Percentiles rank a stretch among this genome's conserved stretches.
Evolutionary conservation across 2,888 invertebrate genomes (phyloP).

Genomic region (Embidobia sp.): DNA sequence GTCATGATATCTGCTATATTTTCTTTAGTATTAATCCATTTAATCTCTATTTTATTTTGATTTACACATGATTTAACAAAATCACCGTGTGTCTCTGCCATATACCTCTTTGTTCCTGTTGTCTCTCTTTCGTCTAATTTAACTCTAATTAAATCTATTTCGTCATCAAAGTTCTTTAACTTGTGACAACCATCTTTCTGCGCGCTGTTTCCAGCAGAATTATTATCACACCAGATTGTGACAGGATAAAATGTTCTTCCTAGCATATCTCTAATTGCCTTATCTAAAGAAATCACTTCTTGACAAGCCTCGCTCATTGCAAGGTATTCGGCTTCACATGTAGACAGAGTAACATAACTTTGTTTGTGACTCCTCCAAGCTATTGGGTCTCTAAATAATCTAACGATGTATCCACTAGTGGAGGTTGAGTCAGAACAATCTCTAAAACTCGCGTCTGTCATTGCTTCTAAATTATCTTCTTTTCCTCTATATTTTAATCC

Average conservation of each 20-base stretch:
- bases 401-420: slow-evolving; percentile 31
- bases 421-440: background rate
- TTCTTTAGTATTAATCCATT: slow-evolving; percentile 4
- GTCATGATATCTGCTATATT: slow-evolving; percentile 7
- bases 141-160: background rate
- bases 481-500: background rate
- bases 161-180: slow-evolving; percentile 7
- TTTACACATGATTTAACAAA: slow-evolving; percentile 7
- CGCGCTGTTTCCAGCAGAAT: background rate
- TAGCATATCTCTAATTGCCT: slow-evolving; percentile 12
- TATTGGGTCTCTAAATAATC: slow-evolving; percentile 54
- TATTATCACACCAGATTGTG: slow-evolving; percentile 11
- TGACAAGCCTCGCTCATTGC: slow-evolving; percentile 15
- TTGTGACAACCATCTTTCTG: slow-evolving; percentile 11
- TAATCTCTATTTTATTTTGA: background rate
- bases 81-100: slow-evolving; percentile 15
- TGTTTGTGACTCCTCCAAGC: slow-evolving; percentile 19
- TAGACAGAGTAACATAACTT: slow-evolving; percentile 1
- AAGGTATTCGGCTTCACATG: slow-evolving; percentile 8
- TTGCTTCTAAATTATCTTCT: slow-evolving; percentile 3
- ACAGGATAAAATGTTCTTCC: slow-evolving; percentile 10
- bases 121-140: slow-evolving; percentile 7
- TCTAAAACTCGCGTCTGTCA: slow-evolving; percentile 3
- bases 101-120: slow-evolving; percentile 1
- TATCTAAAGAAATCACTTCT: slow-evolving; percentile 5